A percentile compares a stretch with the other conserved stretches of the same genome.
Conservation (phyloP, 2,113 vertebrate species). For the Asarcornis scutulata region DNA sequence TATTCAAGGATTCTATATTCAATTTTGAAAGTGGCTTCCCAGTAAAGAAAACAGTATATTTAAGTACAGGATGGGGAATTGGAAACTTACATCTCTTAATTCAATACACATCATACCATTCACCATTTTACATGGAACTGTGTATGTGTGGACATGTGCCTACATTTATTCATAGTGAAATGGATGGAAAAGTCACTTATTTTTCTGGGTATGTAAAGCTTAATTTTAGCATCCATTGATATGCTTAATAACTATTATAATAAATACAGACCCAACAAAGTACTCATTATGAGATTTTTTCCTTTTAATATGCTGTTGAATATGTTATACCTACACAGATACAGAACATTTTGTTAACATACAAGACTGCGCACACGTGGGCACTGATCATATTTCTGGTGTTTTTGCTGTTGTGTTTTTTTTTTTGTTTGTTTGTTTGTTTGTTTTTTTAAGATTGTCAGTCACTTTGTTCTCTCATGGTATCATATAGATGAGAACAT, state of each 20-base stretch:
- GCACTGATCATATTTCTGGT: not conserved
- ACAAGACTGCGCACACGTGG: not conserved
- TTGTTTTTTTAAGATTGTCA: not conserved
- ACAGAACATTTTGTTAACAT: not conserved
- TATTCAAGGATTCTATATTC: not conserved
- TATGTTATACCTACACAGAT: not conserved
- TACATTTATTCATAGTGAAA: not conserved
- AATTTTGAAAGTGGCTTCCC: not conserved
- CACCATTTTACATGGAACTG: not conserved
- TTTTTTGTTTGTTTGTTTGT: not conserved
- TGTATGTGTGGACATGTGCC: rapidly evolving
- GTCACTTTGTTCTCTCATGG: not conserved
- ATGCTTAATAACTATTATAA: not conserved
- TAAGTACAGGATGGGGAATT: not conserved
- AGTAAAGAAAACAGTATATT: not conserved
- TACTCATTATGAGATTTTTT: not conserved
- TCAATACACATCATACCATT: not conserved
- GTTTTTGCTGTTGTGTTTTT: not conserved
- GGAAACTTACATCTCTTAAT: not conserved
- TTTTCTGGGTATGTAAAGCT: not conserved
- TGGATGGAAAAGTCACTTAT: not conserved
- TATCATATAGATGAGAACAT: not conserved
- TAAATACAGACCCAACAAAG: not conserved
- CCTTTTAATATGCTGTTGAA: not conserved
- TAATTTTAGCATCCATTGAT: not conserved